These are phyloP conservation scores for Eupithecia pulchellata DNA, from an alignment of 2,888 invertebrate species.

Conservation along the genomic window DNA sequence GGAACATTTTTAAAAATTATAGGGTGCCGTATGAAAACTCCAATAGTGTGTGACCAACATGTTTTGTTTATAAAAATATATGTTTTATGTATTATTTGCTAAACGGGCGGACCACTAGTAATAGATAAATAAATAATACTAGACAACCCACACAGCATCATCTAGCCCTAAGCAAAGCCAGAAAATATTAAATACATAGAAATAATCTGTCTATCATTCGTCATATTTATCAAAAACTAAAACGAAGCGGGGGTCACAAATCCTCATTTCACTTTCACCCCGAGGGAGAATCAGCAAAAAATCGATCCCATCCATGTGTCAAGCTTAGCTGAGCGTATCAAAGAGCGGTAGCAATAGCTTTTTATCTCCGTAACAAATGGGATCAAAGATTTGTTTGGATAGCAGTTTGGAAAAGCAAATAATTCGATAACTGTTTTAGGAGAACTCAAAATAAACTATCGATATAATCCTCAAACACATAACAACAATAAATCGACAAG, in stretches of 20 bases:
- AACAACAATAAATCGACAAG: neutral
- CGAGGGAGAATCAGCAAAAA: constrained; percentile 47
- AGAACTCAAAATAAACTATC: constrained; percentile 1
- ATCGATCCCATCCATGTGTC: constrained; percentile 56
- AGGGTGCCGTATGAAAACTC: no score
- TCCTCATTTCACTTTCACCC: constrained; percentile 44
- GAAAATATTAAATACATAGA: no score
- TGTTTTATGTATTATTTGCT: no score
- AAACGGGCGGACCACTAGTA: no score
- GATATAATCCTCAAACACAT: neutral
- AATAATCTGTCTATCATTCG: constrained; percentile 19
- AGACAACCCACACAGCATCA: no score
- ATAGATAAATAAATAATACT: no score
- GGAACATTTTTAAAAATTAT: no score
- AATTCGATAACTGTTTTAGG: constrained; percentile 1
- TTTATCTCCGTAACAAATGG: constrained; percentile 60
- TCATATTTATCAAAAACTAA: constrained; percentile 40
- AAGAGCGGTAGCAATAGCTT: constrained; percentile 44
- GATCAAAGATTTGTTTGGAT: constrained; percentile 41
- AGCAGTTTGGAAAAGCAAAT: constrained; percentile 22
- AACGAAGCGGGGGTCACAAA: constrained; percentile 43
- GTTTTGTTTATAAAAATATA: no score
- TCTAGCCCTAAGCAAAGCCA: no score
- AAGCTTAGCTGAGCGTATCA: constrained; percentile 53
- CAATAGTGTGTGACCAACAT: no score